Base-by-base conservation (phyloP, 2,113 vertebrate genomes). In the Mus pahari region DNA sequence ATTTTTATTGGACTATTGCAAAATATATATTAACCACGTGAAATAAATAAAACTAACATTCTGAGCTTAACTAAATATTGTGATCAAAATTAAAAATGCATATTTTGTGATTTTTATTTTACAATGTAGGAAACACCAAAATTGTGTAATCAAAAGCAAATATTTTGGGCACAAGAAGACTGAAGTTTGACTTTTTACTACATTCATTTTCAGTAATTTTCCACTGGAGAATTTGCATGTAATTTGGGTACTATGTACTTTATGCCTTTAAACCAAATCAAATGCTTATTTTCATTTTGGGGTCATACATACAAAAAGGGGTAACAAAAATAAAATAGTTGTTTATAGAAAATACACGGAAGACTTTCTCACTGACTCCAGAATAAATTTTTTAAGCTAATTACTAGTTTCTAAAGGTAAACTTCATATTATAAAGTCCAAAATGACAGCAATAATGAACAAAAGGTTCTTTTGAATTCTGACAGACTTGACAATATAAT, bases 121-220 rank as follows among this genome's bases (percentile, higher is more conserved):
- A 68, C 11, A 83, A 42, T 62, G n/a, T 39, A 91, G 20, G 39
- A 88, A 77, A 58, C 33, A 84, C 78, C 16, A 86, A 45, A 92
- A 26, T 11, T 8, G 1, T 82, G 78, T 74, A 42, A 42, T 66
- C 2, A 36, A 71, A 94, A 77, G 73, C 14, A 66, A 2, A 50
- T 84, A 90, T 3, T 33, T 26, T 45, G 3, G 71, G 81, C n/a
- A 36, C 11, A 60, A 48, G 28, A 12, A 22, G 4, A 78, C 9
- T 82, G 50, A 79, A 3, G 31, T 1, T 84, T 91, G 14, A 5
- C 95, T 28, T 64, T 64, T 45, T 22, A 74, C 17, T 13, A 77
- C 10, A 58, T 60, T 45, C 95, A 33, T 88, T 12, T 86, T 77
- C 22, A 92, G 31, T 93, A 92, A 75, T 79, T 82, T 6, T 87